Percentiles rank a stretch among this genome's conserved stretches.
Conservation (phyloP, 2,888 invertebrate species). For the Drosophila acutilabella region DNA sequence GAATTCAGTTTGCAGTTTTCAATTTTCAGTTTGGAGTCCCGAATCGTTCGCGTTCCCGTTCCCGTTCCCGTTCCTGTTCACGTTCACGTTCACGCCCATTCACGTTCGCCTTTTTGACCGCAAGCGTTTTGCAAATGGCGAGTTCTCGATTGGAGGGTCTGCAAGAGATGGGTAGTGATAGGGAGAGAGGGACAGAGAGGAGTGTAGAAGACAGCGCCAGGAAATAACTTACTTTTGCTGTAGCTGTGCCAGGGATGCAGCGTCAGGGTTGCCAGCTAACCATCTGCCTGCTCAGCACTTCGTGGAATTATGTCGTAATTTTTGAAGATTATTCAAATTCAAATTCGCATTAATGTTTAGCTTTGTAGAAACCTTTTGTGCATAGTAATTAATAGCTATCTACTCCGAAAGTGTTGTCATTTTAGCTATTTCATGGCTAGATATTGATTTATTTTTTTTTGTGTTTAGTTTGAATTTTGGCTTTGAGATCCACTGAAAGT, state of each 20-base stretch:
- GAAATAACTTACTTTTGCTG: constrained; percentile 77
- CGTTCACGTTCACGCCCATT: constrained; percentile 70
- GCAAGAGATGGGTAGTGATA: not conserved
- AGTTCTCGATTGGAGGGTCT: constrained; percentile 1
- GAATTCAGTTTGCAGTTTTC: constrained; percentile 18
- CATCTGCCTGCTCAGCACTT: constrained; percentile 30
- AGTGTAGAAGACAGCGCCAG: constrained; percentile 60
- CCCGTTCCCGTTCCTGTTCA: constrained; percentile 35
- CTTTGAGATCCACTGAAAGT: too few species aligned
- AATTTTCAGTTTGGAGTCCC: constrained; percentile 17
- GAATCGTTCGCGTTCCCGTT: constrained; percentile 30
- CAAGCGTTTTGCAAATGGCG: constrained; percentile 62
- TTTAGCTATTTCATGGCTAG: too few species aligned
- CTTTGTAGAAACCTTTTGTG: not conserved
- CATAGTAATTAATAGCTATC: not conserved
- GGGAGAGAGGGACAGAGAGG: not conserved
- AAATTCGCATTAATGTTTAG: too few species aligned
- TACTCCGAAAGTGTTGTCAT: not conserved
- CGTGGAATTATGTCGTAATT: constrained; percentile 36
- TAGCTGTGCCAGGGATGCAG: constrained; percentile 38
- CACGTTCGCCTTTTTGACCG: constrained; percentile 74
- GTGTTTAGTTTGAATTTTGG: too few species aligned
- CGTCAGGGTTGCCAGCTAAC: constrained; percentile 6
- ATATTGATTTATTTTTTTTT: too few species aligned
- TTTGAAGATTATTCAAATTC: constrained; percentile 9